These are phyloP conservation scores for Cylindroiulus punctatus DNA, from an alignment of 2,888 invertebrate genomes.

Conservation along the genomic window DNA sequence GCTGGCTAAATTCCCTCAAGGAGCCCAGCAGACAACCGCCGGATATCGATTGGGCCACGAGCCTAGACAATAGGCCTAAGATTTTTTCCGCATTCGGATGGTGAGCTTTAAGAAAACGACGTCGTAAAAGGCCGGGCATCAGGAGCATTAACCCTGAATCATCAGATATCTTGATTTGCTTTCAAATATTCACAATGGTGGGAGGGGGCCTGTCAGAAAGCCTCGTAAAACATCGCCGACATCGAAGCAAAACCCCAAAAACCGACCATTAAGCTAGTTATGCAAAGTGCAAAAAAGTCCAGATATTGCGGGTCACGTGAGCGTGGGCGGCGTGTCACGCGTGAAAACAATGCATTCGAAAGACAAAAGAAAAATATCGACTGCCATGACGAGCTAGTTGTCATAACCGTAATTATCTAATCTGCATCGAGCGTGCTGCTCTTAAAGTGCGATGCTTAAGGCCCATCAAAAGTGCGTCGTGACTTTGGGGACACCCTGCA, in stretches of 20 bases:
- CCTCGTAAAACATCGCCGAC: neutral
- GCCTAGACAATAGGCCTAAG: slow-evolving; percentile 35
- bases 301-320: neutral
- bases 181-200: slow-evolving; percentile 28
- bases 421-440: neutral
- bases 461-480: too few species aligned
- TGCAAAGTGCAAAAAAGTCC: neutral
- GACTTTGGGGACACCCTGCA: too few species aligned
- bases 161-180: slow-evolving; percentile 40
- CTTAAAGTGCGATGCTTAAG: too few species aligned
- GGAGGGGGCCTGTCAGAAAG: slow-evolving; percentile 13
- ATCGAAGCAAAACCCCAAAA: neutral
- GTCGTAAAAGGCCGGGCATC: slow-evolving; percentile 34
- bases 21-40: slow-evolving; percentile 17
- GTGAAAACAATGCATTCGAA: neutral
- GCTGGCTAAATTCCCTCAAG: slow-evolving; percentile 17
- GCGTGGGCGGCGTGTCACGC: neutral
- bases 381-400: neutral
- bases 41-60: neutral
- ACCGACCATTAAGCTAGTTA: slow-evolving; percentile 31
- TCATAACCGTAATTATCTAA: neutral
- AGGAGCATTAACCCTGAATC: slow-evolving; percentile 44
- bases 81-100: neutral
- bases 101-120: slow-evolving; percentile 44
- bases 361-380: slow-evolving; percentile 16